Conservation (phyloP, 2,797 vertebrate species). For the Botia kubotai region DNA sequence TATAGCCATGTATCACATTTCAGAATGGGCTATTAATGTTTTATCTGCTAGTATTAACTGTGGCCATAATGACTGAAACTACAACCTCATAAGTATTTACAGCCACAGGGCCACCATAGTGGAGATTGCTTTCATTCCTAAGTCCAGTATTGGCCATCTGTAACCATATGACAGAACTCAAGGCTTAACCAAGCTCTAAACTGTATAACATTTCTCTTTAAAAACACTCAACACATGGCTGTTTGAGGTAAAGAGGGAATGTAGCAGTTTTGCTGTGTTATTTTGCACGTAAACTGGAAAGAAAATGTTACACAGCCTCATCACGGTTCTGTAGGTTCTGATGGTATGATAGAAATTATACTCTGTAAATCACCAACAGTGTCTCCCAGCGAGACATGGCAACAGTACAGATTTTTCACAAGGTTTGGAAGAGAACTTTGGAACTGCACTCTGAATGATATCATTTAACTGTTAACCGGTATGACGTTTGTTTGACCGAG, state of each 20-base stretch:
- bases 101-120: conserved; percentile 57
- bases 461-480: conserved; percentile 57
- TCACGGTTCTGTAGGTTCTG: conserved; percentile 63
- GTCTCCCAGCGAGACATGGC: conserved; percentile 37
- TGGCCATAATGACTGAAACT: conserved; percentile 39
- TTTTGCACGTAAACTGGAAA: conserved; percentile 58
- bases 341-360: conserved; percentile 65
- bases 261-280: conserved; percentile 48
- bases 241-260: conserved; percentile 2
- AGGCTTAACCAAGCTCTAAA: conserved; percentile 20
- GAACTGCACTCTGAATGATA: conserved; percentile 60
- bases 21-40: neutral
- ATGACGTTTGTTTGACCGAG: conserved; percentile 50
- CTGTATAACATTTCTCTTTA: conserved; percentile 16
- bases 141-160: conserved; percentile 36
- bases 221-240: neutral
- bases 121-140: conserved; percentile 48
- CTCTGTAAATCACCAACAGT: conserved; percentile 67
- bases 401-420: conserved; percentile 40
- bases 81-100: conserved; percentile 32
- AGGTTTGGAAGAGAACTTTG: conserved; percentile 44
- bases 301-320: conserved; percentile 58
- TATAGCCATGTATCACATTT: neutral
- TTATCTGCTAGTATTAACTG: conserved; percentile 35
- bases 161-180: conserved; percentile 31